Evolutionary conservation across 2,113 vertebrate species (phyloP), one percentile per base, ranked within the genome.

Genomic region (Procavia capensis): DNA sequence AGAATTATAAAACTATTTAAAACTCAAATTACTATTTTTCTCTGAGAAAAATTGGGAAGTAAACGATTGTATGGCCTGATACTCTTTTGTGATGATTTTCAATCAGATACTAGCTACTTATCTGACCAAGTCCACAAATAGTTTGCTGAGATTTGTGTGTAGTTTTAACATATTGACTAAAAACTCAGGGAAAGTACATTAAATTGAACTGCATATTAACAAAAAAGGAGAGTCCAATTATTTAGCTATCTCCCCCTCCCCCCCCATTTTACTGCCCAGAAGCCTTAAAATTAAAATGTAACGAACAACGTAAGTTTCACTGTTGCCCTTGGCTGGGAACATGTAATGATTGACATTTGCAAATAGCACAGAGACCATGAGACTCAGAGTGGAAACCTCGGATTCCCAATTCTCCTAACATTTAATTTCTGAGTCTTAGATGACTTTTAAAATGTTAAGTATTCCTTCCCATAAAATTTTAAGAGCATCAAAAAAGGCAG

Each of bases 21-120:
- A 4, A 9, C 22, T 92, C 93, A 43, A 88, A 70, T 86, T 93
- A 72, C 34, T 82, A 27, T 59, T 91, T 31, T 88, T 88, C 47
- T 68, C 45, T 24, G 25, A 82, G 74, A 92, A 86, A 79, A n/a
- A n/a, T 79, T 94, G 64, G 68, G 14, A 93, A 83, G 41, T 70
- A 75, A 57, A 90, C 80, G 13, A 41, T 45, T 25, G 16, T 75
- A 25, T 24, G 29, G 27, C 13, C 20, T 45, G 45, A 39, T 74
- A 14, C 3, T 85, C n/a, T 61, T 85, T 81, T 43, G 9, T 89
- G 43, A 82, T 3, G 29, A 47, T 61, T 80, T 81, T 86, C 47
- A 36, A 47, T 11, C n/a, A 76, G 6, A 16, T 45, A n/a, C n/a
- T n/a, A 39, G 5, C 20, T 74, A 29, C n/a, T 79, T 85, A 61